phyloP scores from a whole-genome alignment of 2,888 invertebrate genomes.

The Tholera decimalis region DNA sequence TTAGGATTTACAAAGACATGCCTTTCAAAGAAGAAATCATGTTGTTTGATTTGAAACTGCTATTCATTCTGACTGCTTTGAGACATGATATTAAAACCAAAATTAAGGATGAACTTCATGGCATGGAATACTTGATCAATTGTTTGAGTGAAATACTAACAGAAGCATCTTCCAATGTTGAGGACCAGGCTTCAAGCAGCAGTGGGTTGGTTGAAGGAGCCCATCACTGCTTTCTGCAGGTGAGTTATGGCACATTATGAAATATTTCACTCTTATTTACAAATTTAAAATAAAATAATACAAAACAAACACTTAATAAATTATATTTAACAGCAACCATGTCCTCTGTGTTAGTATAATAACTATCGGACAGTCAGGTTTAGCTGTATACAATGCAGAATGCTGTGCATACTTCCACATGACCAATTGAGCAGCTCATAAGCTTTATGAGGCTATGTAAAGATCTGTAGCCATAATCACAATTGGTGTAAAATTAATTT shows the following conservation, averaged over 20 bases:
- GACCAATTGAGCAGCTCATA: too few species aligned
- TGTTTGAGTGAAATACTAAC: constrained; percentile 93
- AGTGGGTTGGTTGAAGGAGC: constrained; percentile 67
- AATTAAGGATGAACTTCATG: constrained; percentile 93
- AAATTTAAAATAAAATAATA: too few species aligned
- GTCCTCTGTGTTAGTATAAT: too few species aligned
- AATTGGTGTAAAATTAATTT: neutral
- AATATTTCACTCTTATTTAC: too few species aligned
- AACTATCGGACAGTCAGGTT: too few species aligned
- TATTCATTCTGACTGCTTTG: constrained; percentile 97
- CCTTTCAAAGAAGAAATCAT: constrained; percentile 94
- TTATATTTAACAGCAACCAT: too few species aligned
- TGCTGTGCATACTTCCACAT: too few species aligned
- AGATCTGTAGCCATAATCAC: neutral
- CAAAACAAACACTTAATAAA: too few species aligned
- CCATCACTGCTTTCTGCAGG: constrained; percentile 74
- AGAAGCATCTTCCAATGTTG: constrained; percentile 74
- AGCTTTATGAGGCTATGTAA: neutral
- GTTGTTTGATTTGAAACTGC: constrained; percentile 96
- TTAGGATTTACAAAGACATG: constrained; percentile 93
- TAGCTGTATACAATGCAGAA: too few species aligned
- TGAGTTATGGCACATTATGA: constrained; percentile 61
- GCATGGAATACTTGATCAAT: constrained; percentile 93
- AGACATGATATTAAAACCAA: constrained; percentile 93
- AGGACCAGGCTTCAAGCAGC: constrained; percentile 71